Evolutionary conservation across 2,888 invertebrate species (phyloP).

Genomic region (Lysandra coridon): DNA sequence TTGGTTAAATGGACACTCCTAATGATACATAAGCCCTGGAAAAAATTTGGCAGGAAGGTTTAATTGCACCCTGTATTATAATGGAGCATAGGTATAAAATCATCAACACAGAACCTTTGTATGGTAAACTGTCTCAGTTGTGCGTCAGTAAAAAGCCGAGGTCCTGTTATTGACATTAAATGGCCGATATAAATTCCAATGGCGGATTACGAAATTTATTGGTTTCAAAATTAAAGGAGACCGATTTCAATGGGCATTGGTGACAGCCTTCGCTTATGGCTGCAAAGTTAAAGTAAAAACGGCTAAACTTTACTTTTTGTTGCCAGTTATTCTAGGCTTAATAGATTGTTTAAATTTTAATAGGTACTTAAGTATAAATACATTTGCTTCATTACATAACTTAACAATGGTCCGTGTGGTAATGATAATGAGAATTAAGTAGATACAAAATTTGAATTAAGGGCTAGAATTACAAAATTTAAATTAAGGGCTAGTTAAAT

Average conservation of each 20-base stretch:
- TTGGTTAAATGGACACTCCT: no score
- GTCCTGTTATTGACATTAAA: slow-evolving; percentile 73
- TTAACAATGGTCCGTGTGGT: no score
- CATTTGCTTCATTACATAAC: no score
- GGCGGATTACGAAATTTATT: slow-evolving; percentile 79
- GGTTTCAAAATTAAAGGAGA: slow-evolving; percentile 77
- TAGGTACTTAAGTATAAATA: no score
- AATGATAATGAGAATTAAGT: no score
- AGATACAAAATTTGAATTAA: no score
- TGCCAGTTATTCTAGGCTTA: background rate
- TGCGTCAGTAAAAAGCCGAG: slow-evolving; percentile 60
- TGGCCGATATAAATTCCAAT: slow-evolving; percentile 76
- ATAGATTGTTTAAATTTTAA: background rate
- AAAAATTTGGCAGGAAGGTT: no score
- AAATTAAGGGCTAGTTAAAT: no score
- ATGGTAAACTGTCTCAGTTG: slow-evolving; percentile 67
- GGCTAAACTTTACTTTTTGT: slow-evolving; percentile 54
- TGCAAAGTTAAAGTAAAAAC: slow-evolving; percentile 58
- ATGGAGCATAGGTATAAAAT: slow-evolving; percentile 44
- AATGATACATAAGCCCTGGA: no score
- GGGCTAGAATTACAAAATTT: no score
- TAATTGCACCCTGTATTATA: no score
- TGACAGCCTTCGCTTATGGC: slow-evolving; percentile 71
- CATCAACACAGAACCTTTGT: slow-evolving; percentile 71
- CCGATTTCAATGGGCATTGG: slow-evolving; percentile 75